phyloP scores from a whole-genome alignment of 2,113 vertebrate species.

The Lutjanus erythropterus region DNA sequence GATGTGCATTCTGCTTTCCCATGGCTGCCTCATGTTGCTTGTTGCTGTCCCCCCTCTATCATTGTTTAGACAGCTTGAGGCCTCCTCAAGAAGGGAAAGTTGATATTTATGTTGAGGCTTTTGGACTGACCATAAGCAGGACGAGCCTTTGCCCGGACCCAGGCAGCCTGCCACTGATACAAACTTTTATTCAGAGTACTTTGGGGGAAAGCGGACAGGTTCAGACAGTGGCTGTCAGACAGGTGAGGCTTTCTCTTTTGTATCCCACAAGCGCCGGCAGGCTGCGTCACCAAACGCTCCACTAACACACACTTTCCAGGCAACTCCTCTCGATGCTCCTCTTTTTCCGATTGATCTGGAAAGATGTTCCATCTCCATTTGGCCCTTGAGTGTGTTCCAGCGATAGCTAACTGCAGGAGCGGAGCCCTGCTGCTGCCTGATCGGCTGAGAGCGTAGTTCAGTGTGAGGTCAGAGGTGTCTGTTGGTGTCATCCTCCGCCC shows the following conservation, averaged over 20 bases:
- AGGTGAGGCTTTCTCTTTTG: constrained; percentile 38
- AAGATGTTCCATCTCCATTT: constrained; percentile 57
- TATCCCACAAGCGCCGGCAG: constrained; percentile 9
- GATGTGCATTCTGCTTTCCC: constrained; percentile 88
- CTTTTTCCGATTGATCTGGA: constrained; percentile 40
- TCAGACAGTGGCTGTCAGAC: constrained; percentile 23
- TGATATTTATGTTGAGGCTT: constrained; percentile 83
- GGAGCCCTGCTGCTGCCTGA: constrained; percentile 49
- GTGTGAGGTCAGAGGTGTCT: constrained; percentile 76
- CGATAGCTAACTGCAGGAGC: constrained; percentile 50
- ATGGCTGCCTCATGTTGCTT: constrained; percentile 88
- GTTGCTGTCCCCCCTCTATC: constrained; percentile 82
- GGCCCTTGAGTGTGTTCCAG: constrained; percentile 35
- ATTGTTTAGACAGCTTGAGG: constrained; percentile 95
- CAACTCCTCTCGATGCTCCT: constrained; percentile 27
- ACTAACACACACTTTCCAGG: constrained; percentile 58
- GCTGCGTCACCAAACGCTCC: constrained; percentile 18
- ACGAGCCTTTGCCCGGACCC: constrained; percentile 29
- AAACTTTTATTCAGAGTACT: constrained; percentile 22
- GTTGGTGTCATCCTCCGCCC: constrained; percentile 73
- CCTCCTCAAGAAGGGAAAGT: constrained; percentile 81
- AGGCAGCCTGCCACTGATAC: constrained; percentile 46
- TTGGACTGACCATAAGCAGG: constrained; percentile 65
- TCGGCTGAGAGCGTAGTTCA: constrained; percentile 75
- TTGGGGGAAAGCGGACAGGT: constrained; percentile 13